Evolutionary conservation across 2,797 vertebrate species (phyloP).

Genomic region (Astyanax mexicanus): DNA sequence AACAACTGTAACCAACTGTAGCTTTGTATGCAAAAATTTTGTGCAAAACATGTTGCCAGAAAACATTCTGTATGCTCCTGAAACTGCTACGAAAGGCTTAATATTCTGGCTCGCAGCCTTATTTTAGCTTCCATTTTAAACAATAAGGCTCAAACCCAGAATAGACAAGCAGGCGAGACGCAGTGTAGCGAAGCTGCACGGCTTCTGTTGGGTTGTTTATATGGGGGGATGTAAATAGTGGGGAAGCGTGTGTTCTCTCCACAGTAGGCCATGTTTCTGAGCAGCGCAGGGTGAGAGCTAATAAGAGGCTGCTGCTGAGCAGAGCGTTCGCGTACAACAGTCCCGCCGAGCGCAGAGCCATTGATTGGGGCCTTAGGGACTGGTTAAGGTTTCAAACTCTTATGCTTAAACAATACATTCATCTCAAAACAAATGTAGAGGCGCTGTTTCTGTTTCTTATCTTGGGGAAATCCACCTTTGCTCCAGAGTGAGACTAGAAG

Average conservation of each 20-base stretch:
- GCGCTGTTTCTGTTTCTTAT: conserved; percentile 14
- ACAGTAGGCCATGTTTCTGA: conserved; percentile 34
- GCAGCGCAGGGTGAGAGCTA: conserved; percentile 44
- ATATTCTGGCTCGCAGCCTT: not conserved
- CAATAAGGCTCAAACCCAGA: conserved; percentile 6
- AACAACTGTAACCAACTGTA: no score
- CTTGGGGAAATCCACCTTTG: conserved; percentile 17
- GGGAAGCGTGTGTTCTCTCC: conserved; percentile 43
- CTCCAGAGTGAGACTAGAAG: not conserved
- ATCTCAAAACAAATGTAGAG: conserved; percentile 35
- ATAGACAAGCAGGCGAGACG: conserved; percentile 29
- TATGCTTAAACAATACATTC: conserved; percentile 50
- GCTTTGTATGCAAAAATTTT: no score
- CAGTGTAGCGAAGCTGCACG: conserved; percentile 8
- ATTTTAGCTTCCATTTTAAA: not conserved
- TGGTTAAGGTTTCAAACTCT: conserved; percentile 24
- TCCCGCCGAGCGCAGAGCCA: conserved; percentile 42
- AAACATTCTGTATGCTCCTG: conserved; percentile 1
- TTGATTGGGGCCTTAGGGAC: conserved; percentile 62
- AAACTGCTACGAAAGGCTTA: not conserved
- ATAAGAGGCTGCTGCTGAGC: conserved; percentile 53
- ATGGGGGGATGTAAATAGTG: conserved; percentile 42
- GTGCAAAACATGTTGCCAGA: not conserved
- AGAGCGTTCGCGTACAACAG: conserved; percentile 46
- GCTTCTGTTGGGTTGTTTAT: conserved; percentile 39